Evolutionary conservation across 1,140 invertebrate species (phyloP).

Genomic region (Tetranychus urticae): DNA sequence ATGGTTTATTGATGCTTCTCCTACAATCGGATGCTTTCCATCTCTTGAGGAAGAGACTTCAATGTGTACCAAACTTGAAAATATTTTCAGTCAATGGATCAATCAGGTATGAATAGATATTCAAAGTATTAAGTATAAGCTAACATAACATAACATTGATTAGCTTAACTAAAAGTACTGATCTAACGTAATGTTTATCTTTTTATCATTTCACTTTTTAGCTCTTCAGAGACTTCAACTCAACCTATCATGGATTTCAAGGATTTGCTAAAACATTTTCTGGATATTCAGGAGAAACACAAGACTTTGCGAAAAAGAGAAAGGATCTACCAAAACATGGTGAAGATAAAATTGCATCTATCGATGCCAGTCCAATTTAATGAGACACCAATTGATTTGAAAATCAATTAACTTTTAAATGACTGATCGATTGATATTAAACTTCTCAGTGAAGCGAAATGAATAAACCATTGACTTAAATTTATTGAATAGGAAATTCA

Average conservation of each 20-base stretch:
- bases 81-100: constrained; percentile 9
- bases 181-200: not conserved
- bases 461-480: too few species aligned
- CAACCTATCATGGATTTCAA: constrained; percentile 30
- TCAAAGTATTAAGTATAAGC: too few species aligned
- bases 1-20: constrained; percentile 86
- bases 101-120: not conserved
- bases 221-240: not conserved
- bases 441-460: too few species aligned
- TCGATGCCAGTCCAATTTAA: too few species aligned
- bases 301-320: constrained; percentile 14
- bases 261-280: constrained; percentile 34
- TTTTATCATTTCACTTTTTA: not conserved
- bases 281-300: constrained; percentile 35
- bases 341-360: too few species aligned
- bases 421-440: too few species aligned
- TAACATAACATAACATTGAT: too few species aligned
- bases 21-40: constrained; percentile 91
- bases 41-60: constrained; percentile 54
- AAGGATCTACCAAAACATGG: too few species aligned
- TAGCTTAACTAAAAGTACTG: not conserved
- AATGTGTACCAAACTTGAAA: constrained; percentile 51
- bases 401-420: too few species aligned
- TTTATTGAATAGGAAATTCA: too few species aligned
- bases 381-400: too few species aligned